These are phyloP conservation scores for Cantharis rufa DNA, from an alignment of 2,888 invertebrate genomes.

Conservation along the genomic window DNA sequence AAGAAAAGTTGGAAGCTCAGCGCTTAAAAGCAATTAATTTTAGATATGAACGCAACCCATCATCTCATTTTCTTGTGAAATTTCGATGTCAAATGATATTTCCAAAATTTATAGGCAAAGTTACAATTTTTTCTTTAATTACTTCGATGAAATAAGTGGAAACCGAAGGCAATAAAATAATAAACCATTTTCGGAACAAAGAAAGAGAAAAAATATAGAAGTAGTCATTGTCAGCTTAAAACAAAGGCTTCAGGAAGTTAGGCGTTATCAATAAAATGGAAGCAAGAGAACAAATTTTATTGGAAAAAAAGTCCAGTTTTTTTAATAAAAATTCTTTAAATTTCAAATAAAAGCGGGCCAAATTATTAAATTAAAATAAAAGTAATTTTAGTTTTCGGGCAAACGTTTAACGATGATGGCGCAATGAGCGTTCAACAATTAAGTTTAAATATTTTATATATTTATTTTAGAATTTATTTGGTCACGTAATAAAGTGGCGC, in stretches of 20 bases:
- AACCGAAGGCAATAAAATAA: not conserved
- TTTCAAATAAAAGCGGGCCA: not conserved
- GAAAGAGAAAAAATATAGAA: not conserved
- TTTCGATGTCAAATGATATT: not conserved
- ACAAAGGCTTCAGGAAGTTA: not conserved
- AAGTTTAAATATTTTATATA: not conserved
- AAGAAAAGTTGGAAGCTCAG: not conserved
- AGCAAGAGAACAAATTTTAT: not conserved
- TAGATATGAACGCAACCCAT: not conserved
- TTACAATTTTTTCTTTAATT: not conserved
- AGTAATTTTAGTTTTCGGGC: not conserved
- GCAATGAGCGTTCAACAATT: not conserved
- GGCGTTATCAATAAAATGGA: not conserved
- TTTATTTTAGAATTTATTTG: not conserved
- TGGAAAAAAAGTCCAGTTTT: not conserved
- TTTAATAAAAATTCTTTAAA: not conserved
- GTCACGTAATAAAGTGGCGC: not conserved
- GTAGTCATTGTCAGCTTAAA: not conserved
- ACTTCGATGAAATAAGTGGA: not conserved
- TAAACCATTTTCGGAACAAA: not conserved
- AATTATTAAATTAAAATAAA: not conserved
- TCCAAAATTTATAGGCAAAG: not conserved
- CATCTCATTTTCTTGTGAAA: not conserved
- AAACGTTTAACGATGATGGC: not conserved
- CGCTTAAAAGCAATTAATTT: slow-evolving; percentile 1